Percentiles rank a stretch among this genome's conserved stretches.
phyloP scores from a whole-genome alignment of 2,797 vertebrate genomes.

The Cetoscarus ocellatus region DNA sequence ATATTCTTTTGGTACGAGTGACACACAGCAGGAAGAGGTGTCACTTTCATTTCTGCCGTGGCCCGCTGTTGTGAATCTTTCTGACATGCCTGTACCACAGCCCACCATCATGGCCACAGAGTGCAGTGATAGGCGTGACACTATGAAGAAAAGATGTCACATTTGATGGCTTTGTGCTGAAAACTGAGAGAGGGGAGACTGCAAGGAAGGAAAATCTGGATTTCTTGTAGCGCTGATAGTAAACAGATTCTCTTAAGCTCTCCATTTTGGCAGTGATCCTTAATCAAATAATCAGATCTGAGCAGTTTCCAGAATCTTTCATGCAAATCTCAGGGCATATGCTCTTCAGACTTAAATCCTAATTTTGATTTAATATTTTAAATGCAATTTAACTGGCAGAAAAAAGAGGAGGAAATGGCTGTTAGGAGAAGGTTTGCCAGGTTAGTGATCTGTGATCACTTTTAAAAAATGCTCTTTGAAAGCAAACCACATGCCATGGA shows the following conservation, averaged over 20 bases:
- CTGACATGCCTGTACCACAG: constrained; percentile 53
- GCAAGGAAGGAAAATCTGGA: constrained; percentile 18
- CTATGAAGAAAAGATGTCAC: constrained; percentile 35
- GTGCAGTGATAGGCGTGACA: constrained; percentile 41
- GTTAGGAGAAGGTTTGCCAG: neutral
- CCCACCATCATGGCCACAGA: constrained; percentile 31
- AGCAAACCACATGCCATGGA: constrained; percentile 1
- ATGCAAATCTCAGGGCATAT: neutral
- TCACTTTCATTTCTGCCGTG: constrained; percentile 64
- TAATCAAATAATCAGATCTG: constrained; percentile 15
- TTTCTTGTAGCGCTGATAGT: neutral
- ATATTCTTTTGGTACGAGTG: constrained; percentile 52
- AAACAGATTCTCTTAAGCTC: constrained; percentile 7
- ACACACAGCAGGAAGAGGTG: constrained; percentile 68
- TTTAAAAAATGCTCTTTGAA: neutral
- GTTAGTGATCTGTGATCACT: neutral
- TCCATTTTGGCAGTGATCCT: constrained; percentile 7
- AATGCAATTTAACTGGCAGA: neutral
- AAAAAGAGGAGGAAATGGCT: neutral
- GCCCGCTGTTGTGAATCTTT: constrained; percentile 47
- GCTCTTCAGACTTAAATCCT: neutral
- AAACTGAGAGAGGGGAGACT: constrained; percentile 8
- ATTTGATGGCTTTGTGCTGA: constrained; percentile 32
- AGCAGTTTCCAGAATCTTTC: neutral
- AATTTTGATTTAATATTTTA: neutral